Evolutionary conservation across 1,140 invertebrate genomes (phyloP), one percentile per base, ranked within the genome.

Genomic region (Magallana angulata): DNA sequence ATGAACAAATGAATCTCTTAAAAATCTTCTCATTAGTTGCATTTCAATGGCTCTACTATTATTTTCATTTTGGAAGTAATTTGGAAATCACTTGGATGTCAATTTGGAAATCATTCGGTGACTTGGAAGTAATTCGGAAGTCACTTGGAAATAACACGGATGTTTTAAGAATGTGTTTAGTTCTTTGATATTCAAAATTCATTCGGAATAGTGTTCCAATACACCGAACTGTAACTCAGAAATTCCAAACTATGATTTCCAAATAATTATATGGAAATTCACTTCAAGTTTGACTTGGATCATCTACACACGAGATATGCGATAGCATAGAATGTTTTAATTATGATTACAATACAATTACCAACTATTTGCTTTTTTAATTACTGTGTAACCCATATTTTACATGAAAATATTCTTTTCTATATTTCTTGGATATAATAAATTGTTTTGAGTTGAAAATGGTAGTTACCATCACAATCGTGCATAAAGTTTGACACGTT

Each of bases 171-270:
- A 64, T 64, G 14, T 14, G 18, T 3, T 64, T 64, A 18, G 62
- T 16, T 18, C 14, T 18, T 64, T 64, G 1, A 14, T 18, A 64
- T 64, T 64, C 62, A 0, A 18, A 64, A 64, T 5, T 64, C 1
- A 82, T 48, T 48, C 80, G 80, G 80, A 82, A 82, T 16, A 18
- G 14, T 48, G 80, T 82, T 82, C 80, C 80, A 82, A 82, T 82
- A 82, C 80, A 48, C 80, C 80, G 80, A 82, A 82, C 56, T 24
- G 24, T 36, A 7, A 82, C 48, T 82, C 80, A 36, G 80, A 82
- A 82, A 24, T 82, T 82, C 30, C 30, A 18, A 82, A 82, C 56
- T 12, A 82, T 16, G 57, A 16, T 48, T 36, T 82, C 24, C 24
- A 14, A 81, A 30, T 36, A 68, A 16, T 82, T 48, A 9, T 82